These are phyloP conservation scores for Anguilla japonica DNA, from an alignment of 2,113 vertebrate genomes.

Conservation along the genomic window DNA sequence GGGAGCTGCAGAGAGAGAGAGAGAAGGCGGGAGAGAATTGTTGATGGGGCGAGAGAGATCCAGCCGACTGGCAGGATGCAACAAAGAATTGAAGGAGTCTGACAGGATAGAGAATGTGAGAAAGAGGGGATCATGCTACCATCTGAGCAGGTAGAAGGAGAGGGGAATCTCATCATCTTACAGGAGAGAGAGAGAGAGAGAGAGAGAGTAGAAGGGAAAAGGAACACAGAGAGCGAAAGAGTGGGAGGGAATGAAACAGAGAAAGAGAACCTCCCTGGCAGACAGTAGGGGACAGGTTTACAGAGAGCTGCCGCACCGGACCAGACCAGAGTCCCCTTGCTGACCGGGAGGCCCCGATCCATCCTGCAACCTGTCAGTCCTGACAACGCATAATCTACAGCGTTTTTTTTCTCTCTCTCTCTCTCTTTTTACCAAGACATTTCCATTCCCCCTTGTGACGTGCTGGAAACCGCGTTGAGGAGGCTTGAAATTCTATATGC, in stretches of 20 bases:
- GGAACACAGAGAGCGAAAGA: background rate
- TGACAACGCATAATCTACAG: background rate
- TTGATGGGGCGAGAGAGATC: background rate
- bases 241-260: background rate
- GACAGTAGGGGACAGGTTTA: background rate
- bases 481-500: background rate
- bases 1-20: background rate
- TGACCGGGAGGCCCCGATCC: background rate
- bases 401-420: background rate
- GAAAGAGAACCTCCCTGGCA: background rate
- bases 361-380: background rate
- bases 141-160: background rate
- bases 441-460: background rate
- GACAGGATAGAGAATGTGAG: background rate
- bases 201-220: background rate
- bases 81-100: background rate
- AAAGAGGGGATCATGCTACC: background rate
- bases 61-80: too few species aligned
- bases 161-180: background rate
- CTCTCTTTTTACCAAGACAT: background rate
- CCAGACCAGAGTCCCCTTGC: background rate
- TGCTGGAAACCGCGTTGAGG: background rate
- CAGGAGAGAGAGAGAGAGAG: background rate
- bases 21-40: constrained; percentile 8
- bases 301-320: background rate